phyloP scores from a whole-genome alignment of 2,888 invertebrate species.

The Clostera curtula region DNA sequence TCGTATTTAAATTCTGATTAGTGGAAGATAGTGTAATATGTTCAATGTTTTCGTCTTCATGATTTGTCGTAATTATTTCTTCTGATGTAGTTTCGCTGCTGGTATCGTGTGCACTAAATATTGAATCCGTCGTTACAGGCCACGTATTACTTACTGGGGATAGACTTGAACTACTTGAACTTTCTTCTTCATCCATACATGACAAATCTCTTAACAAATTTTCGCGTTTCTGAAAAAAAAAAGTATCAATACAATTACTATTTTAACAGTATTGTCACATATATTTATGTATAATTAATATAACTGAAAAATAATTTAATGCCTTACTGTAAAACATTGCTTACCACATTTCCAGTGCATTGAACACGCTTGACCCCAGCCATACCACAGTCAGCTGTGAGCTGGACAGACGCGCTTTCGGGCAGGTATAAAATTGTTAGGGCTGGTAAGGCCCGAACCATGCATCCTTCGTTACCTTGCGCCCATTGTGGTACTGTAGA shows the following conservation, averaged over 20 bases:
- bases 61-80: slow-evolving; percentile 40
- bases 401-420: slow-evolving; percentile 83
- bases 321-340: slow-evolving; percentile 15
- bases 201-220: slow-evolving; percentile 75
- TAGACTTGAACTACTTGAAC: slow-evolving; percentile 33
- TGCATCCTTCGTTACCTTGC: slow-evolving; percentile 78
- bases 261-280: neutral
- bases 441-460: slow-evolving; percentile 81
- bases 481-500: slow-evolving; percentile 85
- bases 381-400: slow-evolving; percentile 84
- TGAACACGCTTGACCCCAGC: slow-evolving; percentile 83
- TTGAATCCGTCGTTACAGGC: slow-evolving; percentile 32
- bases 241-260: slow-evolving; percentile 1
- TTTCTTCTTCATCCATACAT: slow-evolving; percentile 69
- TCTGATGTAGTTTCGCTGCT: slow-evolving; percentile 40
- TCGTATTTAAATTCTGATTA: slow-evolving; percentile 14
- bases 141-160: slow-evolving; percentile 32
- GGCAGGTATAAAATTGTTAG: slow-evolving; percentile 84
- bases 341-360: slow-evolving; percentile 84
- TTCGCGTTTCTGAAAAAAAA: slow-evolving; percentile 72
- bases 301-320: no score
- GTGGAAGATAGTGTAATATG: slow-evolving; percentile 27
- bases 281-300: no score
- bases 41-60: slow-evolving; percentile 37
- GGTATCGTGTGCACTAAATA: slow-evolving; percentile 40